Evolutionary conservation across 2,888 invertebrate species (phyloP), one percentile per base, ranked within the genome.

Genomic region (Cybosia mesomella): DNA sequence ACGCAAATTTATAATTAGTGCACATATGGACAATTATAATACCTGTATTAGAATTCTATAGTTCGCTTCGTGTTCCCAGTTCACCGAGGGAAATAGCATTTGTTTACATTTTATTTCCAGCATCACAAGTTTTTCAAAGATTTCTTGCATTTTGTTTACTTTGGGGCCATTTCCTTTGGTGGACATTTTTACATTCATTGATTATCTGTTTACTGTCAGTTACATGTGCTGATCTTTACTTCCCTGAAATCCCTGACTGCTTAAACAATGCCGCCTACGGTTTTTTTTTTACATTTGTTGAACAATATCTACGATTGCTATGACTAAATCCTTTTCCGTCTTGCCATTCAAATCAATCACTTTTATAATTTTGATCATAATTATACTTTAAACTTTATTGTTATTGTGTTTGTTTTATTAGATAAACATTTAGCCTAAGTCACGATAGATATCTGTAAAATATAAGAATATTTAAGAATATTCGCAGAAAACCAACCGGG

Each of bases 11-110:
- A 84, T 83, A 83, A 87, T 87, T 87, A 89, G 89, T 93, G 91
- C 91, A 89, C 82, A 83, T 81, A 86, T 87, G 87, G 90, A 89
- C 90, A 90, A 87, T 86, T 86, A 84, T 87, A 84, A 87, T 88
- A 90, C 90, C 89, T 91, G 91, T 91, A 91, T 91, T 84, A 80
- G 64, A 81, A 83, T 77, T 76, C 82, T 81, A 83, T 76, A 77
- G 79, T 71, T 77, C 74, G 77, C 79, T 75, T 79, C 76, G 72
- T 71, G 73, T 76, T 74, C 64, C 60, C 74, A 62, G 73, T 72
- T 67, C 78, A 80, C 77, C 49, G 61, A 75, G 74, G 83, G 78
- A 80, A 83, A 79, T 71, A 74, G 76, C 70, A 49, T 36, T 13
- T 24, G 57, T 49, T 66, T 53, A 3, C 59, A 39, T 24, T 64